Base-by-base conservation (phyloP, 2,797 vertebrate species). In the Xenops minutus region DNA sequence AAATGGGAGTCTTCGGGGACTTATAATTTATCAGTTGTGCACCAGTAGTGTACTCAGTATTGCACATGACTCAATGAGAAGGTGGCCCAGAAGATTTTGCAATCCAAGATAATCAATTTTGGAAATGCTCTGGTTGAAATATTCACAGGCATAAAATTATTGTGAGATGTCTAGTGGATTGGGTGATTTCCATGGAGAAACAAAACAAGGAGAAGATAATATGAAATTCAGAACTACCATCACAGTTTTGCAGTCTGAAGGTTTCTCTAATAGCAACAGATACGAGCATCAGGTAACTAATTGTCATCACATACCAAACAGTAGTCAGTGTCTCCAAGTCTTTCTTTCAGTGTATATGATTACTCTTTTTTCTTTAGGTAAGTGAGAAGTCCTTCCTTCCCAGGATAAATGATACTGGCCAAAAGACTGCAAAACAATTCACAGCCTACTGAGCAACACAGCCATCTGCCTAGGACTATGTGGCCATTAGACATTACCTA, bases 21-120 rank as follows among this genome's bases (percentile, higher is more conserved):
- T 90, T 92, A 27, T 34, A 90, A 89, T 96, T 89, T 94, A 91
- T 89, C 13, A 12, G 67, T 14, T 92, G 74, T 88, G 55, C 68
- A 87, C 49, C 62, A 88, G 36, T 5, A 79, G 20, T 30, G 32
- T 73, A 63, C 32, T 73, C 69, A 66, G 62, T 82, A 79, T 48
- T 36, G 48, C 54, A 82, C 51, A 22, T 19, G 76, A 54, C 63
- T 86, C 69, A 71, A 2, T 26, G 52, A 83, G 76, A 90, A 76
- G 55, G 67, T 41, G 49, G 51, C 37, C 78, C 82, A 61, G 59
- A 84, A 88, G 59, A 92, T 67, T 56, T 10, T 79, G 46, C 8
- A 24, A 11, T 77, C 44, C 85, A 88, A 93, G 27, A 30, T 67
- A 69, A 61, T 12, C 14, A 56, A 76, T 77, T 69, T 56, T 79